Conservation (phyloP, 2,113 vertebrate species). For the Recurvirostra avosetta region DNA sequence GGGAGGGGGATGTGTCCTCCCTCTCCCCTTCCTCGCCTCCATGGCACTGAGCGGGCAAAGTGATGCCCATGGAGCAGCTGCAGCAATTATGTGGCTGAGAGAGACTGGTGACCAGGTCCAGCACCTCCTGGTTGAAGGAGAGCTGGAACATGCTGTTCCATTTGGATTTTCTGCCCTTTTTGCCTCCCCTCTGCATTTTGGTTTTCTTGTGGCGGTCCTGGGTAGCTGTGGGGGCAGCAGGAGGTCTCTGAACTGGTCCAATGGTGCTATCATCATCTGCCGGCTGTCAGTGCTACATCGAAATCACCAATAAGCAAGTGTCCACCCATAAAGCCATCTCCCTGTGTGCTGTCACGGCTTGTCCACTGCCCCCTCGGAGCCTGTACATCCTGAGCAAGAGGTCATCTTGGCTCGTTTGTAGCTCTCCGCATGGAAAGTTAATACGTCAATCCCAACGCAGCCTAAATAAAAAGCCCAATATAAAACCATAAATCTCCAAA, state of each 20-base stretch:
- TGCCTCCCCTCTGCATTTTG: neutral
- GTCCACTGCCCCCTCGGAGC: neutral
- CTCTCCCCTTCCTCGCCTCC: neutral
- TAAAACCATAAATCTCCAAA: neutral
- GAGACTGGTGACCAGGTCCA: neutral
- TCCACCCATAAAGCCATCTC: neutral
- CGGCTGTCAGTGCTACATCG: neutral
- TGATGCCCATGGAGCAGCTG: fast-evolving
- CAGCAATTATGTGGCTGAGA: fast-evolving
- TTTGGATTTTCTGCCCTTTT: neutral
- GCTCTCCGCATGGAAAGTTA: neutral
- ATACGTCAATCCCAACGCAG: neutral
- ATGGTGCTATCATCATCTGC: neutral
- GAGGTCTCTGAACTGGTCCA: neutral
- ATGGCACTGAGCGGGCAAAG: neutral
- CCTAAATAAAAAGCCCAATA: conserved; percentile 11
- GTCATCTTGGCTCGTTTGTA: fast-evolving
- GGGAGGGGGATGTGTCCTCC: neutral
- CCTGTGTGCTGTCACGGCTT: fast-evolving
- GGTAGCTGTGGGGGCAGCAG: neutral
- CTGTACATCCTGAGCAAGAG: neutral
- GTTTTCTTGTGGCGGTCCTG: neutral
- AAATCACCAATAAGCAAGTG: neutral
- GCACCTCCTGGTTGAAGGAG: neutral
- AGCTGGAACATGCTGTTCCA: neutral